phyloP scores from a whole-genome alignment of 2,888 invertebrate species.

The Macrophya alboannulata region DNA sequence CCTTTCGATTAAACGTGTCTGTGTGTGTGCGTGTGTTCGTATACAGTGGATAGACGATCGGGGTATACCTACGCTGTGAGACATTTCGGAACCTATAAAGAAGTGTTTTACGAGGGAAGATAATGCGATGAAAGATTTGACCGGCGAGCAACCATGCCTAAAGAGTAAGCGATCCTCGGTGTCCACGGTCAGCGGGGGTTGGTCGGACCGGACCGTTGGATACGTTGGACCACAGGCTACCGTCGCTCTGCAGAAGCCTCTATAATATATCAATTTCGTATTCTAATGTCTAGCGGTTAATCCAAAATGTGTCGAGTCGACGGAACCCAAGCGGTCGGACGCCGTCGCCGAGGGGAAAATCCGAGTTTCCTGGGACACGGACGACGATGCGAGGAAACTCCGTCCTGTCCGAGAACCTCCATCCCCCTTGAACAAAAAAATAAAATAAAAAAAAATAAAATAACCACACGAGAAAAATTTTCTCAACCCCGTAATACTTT shows the following conservation, averaged over 20 bases:
- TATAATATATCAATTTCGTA: constrained; percentile 80
- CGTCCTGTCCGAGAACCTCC: constrained; percentile 27
- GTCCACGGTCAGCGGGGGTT: constrained; percentile 24
- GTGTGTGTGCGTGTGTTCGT: not conserved
- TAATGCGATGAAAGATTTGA: constrained; percentile 79
- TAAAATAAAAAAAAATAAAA: too few species aligned
- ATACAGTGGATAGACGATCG: not conserved
- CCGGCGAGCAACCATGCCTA: constrained; percentile 76
- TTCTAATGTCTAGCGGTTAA: constrained; percentile 80
- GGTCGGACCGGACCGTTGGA: constrained; percentile 57
- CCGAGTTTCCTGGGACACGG: constrained; percentile 28
- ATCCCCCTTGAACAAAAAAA: not conserved
- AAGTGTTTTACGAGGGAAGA: constrained; percentile 78
- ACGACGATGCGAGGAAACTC: not conserved
- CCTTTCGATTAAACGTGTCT: not conserved
- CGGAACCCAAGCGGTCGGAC: constrained; percentile 74
- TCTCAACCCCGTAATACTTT: constrained; percentile 2
- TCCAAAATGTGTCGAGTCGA: constrained; percentile 79
- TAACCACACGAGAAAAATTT: not conserved
- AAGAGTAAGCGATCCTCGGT: constrained; percentile 70
- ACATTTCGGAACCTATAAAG: constrained; percentile 72
- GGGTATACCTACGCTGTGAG: constrained; percentile 65
- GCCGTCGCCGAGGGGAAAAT: constrained; percentile 53
- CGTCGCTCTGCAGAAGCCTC: constrained; percentile 61
- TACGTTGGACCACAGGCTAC: constrained; percentile 22